Percentiles rank a stretch among this genome's conserved stretches.
These are phyloP conservation scores for Porites australiensis DNA, from an alignment of 64 coral and sea anemone species.

Conservation along the genomic window DNA sequence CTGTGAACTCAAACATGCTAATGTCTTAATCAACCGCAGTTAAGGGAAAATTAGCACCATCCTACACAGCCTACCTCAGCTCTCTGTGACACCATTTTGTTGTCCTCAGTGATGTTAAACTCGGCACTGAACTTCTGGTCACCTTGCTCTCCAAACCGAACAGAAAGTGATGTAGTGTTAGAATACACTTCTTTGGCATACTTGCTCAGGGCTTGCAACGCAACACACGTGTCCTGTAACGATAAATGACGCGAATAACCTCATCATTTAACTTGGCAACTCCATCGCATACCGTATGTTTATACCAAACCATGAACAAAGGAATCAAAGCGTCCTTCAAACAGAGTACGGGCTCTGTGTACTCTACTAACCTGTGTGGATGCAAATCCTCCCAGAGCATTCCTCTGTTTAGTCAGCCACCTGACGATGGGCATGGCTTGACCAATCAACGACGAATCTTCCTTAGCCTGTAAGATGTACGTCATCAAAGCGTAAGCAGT, in stretches of 20 bases:
- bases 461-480: not conserved
- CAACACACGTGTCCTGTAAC: slow-evolving; percentile 92
- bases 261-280: too few relatives aligned
- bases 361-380: slow-evolving; percentile 74
- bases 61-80: slow-evolving; percentile 40
- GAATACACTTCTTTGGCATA: slow-evolving; percentile 62
- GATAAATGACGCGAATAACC: not conserved
- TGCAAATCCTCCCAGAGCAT: slow-evolving; percentile 74
- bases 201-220: slow-evolving; percentile 82
- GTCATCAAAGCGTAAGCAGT: slow-evolving; percentile 82
- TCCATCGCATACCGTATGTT: too few relatives aligned
- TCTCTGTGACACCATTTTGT: slow-evolving; percentile 80
- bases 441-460: not conserved
- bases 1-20: too few relatives aligned
- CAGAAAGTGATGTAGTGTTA: not conserved
- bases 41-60: not conserved
- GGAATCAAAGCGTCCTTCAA: too few relatives aligned
- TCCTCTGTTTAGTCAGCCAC: slow-evolving; percentile 85
- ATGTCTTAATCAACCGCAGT: too few relatives aligned
- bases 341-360: too few relatives aligned
- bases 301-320: too few relatives aligned
- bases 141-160: slow-evolving; percentile 45
- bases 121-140: slow-evolving; percentile 41
- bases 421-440: slow-evolving; percentile 60
- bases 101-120: slow-evolving; percentile 71